A percentile compares a stretch with the other conserved stretches of the same genome.
Conservation (phyloP, 1,140 invertebrate species). For the Sarcophaga bullata region DNA sequence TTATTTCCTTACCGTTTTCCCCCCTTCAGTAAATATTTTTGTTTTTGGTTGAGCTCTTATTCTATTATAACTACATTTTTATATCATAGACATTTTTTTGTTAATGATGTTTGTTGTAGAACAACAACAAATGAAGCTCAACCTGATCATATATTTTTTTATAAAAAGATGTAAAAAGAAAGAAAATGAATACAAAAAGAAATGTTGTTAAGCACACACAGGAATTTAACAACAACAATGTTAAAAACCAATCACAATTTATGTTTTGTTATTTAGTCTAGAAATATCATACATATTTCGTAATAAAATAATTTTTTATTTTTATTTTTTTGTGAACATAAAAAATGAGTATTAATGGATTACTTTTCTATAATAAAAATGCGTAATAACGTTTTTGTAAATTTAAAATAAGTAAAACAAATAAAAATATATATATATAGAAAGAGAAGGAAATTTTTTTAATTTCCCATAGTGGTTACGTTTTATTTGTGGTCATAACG, state of each 20-base stretch:
- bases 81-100: not conserved
- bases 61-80: not conserved
- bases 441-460: too few species aligned
- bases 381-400: conserved; percentile 6
- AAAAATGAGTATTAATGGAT: not conserved
- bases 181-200: not conserved
- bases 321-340: not conserved
- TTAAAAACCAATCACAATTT: conserved; percentile 5
- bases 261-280: conserved; percentile 22
- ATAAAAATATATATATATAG: not conserved
- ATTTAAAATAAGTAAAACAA: not conserved
- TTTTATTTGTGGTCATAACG: too few species aligned
- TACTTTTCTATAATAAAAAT: not conserved
- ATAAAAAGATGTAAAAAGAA: not conserved
- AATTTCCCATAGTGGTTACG: too few species aligned
- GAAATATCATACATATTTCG: conserved; percentile 22
- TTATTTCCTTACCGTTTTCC: not conserved
- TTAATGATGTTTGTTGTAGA: not conserved
- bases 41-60: conserved; percentile 4
- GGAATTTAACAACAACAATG: conserved; percentile 1
- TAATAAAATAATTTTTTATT: not conserved
- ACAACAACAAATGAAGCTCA: not conserved
- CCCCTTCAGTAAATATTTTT: not conserved
- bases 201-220: conserved; percentile 7
- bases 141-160: conserved; percentile 1